A percentile compares a stretch with the other conserved stretches of the same genome.
These are phyloP conservation scores for Girardinus metallicus DNA, from an alignment of 2,797 vertebrate species.

Conservation along the genomic window DNA sequence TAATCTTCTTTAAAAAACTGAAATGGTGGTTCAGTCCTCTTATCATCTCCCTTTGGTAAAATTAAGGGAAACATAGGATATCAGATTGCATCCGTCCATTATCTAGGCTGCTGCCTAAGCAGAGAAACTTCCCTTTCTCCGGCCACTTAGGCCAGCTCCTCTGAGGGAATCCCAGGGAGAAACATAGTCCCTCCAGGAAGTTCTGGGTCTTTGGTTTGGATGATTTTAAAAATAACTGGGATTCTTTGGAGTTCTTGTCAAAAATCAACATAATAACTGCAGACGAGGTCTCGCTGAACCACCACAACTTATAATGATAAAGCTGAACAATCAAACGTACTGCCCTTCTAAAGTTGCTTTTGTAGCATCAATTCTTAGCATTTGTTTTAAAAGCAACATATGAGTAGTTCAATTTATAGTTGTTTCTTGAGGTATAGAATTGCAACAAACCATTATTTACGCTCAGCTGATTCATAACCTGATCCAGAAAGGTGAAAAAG, in stretches of 20 bases:
- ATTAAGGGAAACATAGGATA: not conserved
- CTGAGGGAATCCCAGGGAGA: not conserved
- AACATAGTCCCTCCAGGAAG: not conserved
- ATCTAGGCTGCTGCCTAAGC: not conserved
- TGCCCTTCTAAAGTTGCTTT: not conserved
- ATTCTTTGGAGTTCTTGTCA: not conserved
- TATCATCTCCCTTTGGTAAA: not conserved
- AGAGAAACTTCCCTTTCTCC: not conserved
- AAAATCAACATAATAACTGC: not conserved
- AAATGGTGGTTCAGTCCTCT: not conserved
- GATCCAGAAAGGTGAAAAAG: not conserved
- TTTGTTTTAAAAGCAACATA: not conserved
- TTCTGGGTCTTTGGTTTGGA: not conserved
- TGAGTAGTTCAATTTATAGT: not conserved
- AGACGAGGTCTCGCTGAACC: not conserved
- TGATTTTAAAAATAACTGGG: not conserved
- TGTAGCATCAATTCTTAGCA: not conserved
- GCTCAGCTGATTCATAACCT: not conserved
- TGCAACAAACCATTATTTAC: not conserved
- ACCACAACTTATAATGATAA: not conserved
- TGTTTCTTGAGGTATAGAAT: not conserved
- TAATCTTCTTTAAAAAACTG: conserved; percentile 2
- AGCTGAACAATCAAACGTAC: not conserved
- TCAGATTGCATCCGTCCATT: not conserved
- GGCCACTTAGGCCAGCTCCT: not conserved